Evolutionary conservation across 2,888 invertebrate genomes (phyloP).

Genomic region (Megaustenia siamemsis): DNA sequence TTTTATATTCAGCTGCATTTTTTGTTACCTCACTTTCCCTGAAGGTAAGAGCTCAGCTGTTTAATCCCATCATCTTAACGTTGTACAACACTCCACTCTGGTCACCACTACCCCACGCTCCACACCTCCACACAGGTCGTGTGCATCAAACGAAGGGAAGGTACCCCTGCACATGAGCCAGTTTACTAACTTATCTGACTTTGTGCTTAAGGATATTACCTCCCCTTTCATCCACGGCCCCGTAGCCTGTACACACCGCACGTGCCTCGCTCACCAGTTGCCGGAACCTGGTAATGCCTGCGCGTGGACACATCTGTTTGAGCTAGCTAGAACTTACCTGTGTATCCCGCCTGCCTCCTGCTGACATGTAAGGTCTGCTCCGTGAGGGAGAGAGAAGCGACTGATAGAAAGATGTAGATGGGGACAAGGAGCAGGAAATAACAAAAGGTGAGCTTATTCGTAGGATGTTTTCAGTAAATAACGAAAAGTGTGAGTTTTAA

Average conservation of each 20-base stretch:
- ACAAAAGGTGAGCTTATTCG: not conserved
- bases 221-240: not conserved
- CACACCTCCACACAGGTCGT: not conserved
- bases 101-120: not conserved
- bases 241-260: not conserved
- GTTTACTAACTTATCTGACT: not conserved
- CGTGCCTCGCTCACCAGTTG: not conserved
- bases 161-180: not conserved
- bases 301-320: not conserved
- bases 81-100: too few species aligned
- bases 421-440: not conserved
- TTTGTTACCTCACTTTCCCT: too few species aligned
- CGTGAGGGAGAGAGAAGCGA: not conserved
- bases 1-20: too few species aligned
- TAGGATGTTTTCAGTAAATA: too few species aligned
- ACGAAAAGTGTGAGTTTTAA: too few species aligned
- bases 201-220: not conserved
- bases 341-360: not conserved
- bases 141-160: not conserved
- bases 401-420: not conserved
- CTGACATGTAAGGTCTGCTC: not conserved
- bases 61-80: too few species aligned
- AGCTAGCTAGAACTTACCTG: not conserved
- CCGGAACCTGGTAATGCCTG: not conserved
- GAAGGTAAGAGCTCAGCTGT: too few species aligned